Percentiles rank a stretch among this genome's conserved stretches.
phyloP scores from a whole-genome alignment of 35 echinoderm and acorn worm genomes.

The Anneissia japonica region DNA sequence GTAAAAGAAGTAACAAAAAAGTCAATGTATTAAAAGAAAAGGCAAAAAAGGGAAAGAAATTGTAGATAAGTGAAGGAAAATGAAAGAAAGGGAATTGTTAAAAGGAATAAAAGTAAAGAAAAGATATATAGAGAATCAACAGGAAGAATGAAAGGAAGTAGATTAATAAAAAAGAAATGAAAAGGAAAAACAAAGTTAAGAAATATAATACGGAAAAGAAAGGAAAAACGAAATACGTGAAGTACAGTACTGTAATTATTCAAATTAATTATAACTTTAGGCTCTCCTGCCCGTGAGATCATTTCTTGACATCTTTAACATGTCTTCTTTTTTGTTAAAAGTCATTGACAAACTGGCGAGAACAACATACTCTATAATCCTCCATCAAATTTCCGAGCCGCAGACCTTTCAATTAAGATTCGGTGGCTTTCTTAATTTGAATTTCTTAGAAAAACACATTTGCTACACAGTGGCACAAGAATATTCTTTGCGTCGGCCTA shows the following conservation, averaged over 20 bases:
- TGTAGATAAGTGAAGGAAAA: neutral
- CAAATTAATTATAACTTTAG: neutral
- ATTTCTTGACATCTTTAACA: neutral
- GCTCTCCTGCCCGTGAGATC: neutral
- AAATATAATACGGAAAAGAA: neutral
- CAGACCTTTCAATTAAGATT: too few relatives aligned
- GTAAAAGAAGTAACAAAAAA: neutral
- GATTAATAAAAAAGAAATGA: neutral
- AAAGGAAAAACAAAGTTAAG: neutral
- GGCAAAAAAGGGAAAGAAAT: neutral
- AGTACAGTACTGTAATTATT: neutral
- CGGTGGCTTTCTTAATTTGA: too few relatives aligned
- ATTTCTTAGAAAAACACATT: too few relatives aligned
- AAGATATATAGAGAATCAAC: neutral
- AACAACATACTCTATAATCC: too few relatives aligned
- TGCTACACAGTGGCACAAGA: too few relatives aligned
- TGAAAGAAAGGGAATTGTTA: neutral
- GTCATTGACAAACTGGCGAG: neutral
- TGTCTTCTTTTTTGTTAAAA: neutral
- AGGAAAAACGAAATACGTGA: neutral
- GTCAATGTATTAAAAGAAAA: neutral
- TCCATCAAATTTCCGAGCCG: too few relatives aligned
- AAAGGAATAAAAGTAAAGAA: neutral
- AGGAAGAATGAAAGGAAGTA: neutral
- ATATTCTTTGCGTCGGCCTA: too few relatives aligned